These are phyloP conservation scores for Lasioglossum leucozonium DNA, from an alignment of 2,888 invertebrate genomes.

Conservation along the genomic window DNA sequence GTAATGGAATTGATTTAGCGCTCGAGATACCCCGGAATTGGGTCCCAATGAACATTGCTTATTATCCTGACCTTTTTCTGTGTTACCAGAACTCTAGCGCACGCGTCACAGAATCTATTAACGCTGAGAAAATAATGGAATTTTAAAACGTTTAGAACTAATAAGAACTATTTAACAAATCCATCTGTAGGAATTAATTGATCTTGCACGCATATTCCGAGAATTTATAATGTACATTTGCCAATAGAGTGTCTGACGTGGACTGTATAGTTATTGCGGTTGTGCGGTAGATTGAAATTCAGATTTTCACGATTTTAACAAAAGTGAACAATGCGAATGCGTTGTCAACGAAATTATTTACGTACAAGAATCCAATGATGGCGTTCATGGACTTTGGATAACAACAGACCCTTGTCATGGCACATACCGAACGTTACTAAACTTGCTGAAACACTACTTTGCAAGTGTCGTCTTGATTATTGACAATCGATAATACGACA, in stretches of 20 bases:
- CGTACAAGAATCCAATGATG: slow-evolving; percentile 77
- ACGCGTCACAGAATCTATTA: background rate
- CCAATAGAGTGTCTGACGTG: background rate
- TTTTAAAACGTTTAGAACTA: background rate
- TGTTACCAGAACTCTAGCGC: background rate
- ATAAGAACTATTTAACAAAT: background rate
- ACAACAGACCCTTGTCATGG: slow-evolving; percentile 64
- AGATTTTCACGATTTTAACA: background rate
- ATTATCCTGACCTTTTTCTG: slow-evolving; percentile 34
- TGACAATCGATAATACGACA: slow-evolving; percentile 77
- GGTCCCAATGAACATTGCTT: background rate
- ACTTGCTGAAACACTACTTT: slow-evolving; percentile 62
- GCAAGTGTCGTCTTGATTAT: slow-evolving; percentile 74
- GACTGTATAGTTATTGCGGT: background rate
- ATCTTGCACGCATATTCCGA: background rate
- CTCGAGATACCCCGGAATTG: slow-evolving; percentile 25
- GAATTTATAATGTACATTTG: background rate
- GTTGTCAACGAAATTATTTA: slow-evolving; percentile 41
- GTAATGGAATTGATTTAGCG: slow-evolving; percentile 44
- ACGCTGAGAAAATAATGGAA: background rate
- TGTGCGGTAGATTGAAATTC: background rate
- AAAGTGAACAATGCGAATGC: too few species aligned
- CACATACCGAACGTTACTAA: slow-evolving; percentile 77
- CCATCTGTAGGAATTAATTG: background rate
- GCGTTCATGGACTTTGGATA: slow-evolving; percentile 71